These are phyloP conservation scores for Fragum sueziense DNA, from an alignment of 2,888 invertebrate species.

Conservation along the genomic window DNA sequence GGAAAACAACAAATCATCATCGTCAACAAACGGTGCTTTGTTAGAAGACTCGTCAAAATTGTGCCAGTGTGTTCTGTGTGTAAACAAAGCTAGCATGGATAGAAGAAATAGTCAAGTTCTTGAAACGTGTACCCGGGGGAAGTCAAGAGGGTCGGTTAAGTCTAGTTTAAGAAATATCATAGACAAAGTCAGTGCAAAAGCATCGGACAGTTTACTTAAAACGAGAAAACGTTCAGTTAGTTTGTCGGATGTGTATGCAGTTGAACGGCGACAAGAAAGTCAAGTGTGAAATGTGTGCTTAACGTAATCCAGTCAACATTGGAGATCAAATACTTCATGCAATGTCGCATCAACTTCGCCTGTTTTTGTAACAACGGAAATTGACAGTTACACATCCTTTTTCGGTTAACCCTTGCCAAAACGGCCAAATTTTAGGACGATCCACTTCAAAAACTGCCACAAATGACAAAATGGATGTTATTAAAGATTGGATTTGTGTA, in stretches of 20 bases:
- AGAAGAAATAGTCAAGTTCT: neutral
- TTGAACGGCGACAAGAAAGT: constrained; percentile 1
- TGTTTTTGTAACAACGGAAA: no score
- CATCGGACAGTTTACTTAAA: neutral
- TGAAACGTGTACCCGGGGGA: neutral
- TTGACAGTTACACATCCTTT: no score
- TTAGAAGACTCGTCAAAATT: neutral
- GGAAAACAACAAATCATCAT: constrained; percentile 9
- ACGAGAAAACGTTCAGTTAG: constrained; percentile 11
- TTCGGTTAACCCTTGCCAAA: no score
- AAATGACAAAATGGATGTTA: no score
- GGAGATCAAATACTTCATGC: no score
- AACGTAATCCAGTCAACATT: no score
- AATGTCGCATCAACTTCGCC: no score
- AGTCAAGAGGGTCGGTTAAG: constrained; percentile 12
- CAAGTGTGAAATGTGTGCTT: constrained; percentile 10
- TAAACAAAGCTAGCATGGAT: constrained; percentile 11
- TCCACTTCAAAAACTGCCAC: no score
- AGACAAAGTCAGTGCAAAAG: constrained; percentile 9
- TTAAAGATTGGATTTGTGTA: no score
- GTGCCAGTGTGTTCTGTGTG: constrained; percentile 21
- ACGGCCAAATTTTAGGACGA: no score
- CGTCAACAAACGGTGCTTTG: neutral
- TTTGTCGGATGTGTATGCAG: constrained; percentile 5
- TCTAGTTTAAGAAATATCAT: constrained; percentile 6